Percentiles rank a stretch among this genome's conserved stretches.
These are phyloP conservation scores for Tiphia femorata DNA, from an alignment of 2,888 invertebrate species.

Conservation along the genomic window DNA sequence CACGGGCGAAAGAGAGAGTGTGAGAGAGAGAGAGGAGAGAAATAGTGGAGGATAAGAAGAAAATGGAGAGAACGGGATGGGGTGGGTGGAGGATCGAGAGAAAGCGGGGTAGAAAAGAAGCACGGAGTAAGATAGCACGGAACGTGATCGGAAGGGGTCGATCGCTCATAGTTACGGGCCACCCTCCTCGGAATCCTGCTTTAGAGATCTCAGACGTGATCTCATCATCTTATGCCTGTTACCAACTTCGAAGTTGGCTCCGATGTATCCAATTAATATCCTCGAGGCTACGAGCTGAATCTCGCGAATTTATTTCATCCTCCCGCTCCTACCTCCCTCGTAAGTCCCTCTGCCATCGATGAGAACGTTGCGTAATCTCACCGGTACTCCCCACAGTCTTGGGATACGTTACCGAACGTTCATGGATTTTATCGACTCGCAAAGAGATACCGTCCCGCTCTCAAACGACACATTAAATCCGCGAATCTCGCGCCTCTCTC, in stretches of 20 bases:
- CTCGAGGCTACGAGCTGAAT: not conserved
- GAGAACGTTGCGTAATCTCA: too few relatives aligned
- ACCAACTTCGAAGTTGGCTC: not conserved
- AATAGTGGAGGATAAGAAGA: slow-evolving; percentile 1
- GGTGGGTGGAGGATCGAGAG: not conserved
- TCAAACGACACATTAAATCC: too few relatives aligned
- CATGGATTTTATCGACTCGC: too few relatives aligned
- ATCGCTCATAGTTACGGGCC: slow-evolving; percentile 14
- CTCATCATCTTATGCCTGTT: too few relatives aligned
- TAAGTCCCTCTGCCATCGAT: not conserved
- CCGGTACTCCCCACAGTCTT: too few relatives aligned
- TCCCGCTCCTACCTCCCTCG: not conserved
- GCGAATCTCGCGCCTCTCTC: too few relatives aligned
- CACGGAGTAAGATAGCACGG: not conserved
- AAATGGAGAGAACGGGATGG: slow-evolving; percentile 4
- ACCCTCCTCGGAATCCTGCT: slow-evolving; percentile 5
- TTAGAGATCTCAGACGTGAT: slow-evolving; percentile 7
- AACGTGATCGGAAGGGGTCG: slow-evolving; percentile 1
- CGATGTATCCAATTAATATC: slow-evolving; percentile 1
- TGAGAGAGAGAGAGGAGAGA: slow-evolving; percentile 2
- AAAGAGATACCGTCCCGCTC: too few relatives aligned
- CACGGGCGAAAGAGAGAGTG: not conserved
- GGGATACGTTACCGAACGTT: too few relatives aligned
- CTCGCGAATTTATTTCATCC: not conserved
- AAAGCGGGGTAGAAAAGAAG: not conserved